Evolutionary conservation across 2,888 invertebrate species (phyloP).

Genomic region (Caenorhabditis sp.): DNA sequence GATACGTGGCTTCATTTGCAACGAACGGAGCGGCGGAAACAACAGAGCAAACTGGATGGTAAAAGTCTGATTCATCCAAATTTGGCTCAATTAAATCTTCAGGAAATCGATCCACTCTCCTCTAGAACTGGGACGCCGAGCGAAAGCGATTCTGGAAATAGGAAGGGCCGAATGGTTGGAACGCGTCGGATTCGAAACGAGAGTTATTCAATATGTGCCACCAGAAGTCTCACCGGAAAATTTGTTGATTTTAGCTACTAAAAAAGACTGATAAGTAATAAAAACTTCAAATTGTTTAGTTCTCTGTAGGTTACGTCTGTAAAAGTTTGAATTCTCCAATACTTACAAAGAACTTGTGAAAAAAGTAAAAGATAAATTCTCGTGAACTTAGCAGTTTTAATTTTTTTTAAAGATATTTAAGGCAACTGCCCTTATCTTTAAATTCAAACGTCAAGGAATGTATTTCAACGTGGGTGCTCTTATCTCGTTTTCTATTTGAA

Average conservation of each 20-base stretch:
- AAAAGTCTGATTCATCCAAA: neutral
- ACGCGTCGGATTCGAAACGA: slow-evolving; percentile 64
- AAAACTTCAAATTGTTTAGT: neutral
- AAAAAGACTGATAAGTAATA: neutral
- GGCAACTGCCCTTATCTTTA: too few relatives aligned
- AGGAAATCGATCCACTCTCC: slow-evolving; percentile 44
- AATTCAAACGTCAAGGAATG: too few relatives aligned
- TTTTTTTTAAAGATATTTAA: too few relatives aligned
- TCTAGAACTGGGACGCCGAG: slow-evolving; percentile 62
- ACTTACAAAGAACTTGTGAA: too few relatives aligned
- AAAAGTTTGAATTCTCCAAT: too few relatives aligned
- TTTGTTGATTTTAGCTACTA: slow-evolving; percentile 69
- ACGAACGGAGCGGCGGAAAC: slow-evolving; percentile 64
- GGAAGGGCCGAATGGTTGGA: slow-evolving; percentile 68
- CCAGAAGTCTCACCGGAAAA: slow-evolving; percentile 72
- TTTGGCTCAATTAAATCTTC: neutral
- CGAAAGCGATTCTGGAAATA: slow-evolving; percentile 70
- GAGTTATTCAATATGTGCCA: slow-evolving; percentile 68
- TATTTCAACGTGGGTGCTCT: too few relatives aligned
- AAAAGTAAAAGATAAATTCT: too few relatives aligned
- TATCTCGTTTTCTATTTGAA: slow-evolving; percentile 15
- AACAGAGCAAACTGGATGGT: slow-evolving; percentile 16
- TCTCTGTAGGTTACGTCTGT: too few relatives aligned
- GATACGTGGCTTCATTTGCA: slow-evolving; percentile 72
- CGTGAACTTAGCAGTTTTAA: too few relatives aligned